Conservation (phyloP, 2,113 vertebrate genomes). For the Vicugna pacos region DNA sequence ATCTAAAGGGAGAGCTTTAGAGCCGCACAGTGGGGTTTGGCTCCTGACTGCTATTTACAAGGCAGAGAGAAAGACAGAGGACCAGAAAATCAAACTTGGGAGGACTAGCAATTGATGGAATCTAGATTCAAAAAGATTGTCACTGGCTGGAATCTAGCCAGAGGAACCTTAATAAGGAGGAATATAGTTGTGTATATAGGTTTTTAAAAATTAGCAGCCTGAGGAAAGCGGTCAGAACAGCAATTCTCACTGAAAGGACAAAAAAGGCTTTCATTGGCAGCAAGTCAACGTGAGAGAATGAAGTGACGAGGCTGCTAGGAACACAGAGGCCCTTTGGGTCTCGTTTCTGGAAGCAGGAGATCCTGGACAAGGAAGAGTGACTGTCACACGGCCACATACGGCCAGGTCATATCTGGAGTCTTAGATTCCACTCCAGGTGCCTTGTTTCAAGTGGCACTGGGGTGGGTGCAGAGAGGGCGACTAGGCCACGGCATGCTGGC, state of each 20-base stretch:
- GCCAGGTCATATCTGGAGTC: neutral
- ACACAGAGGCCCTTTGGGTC: neutral
- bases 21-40: neutral
- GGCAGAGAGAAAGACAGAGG: neutral
- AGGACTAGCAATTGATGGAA: neutral
- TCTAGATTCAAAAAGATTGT: neutral
- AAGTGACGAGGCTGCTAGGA: neutral
- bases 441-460: neutral
- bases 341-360: neutral
- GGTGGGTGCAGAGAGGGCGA: neutral
- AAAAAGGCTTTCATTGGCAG: neutral
- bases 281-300: neutral
- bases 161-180: neutral
- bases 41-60: neutral
- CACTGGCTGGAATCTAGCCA: neutral
- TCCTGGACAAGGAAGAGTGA: neutral
- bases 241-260: neutral
- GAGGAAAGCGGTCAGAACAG: neutral
- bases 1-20: neutral
- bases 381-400: neutral
- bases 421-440: neutral
- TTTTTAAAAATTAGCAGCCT: neutral
- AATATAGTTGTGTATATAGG: neutral
- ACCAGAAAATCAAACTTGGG: neutral
- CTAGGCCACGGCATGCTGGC: neutral